Evolutionary conservation across 1,140 invertebrate genomes (phyloP), one percentile per base, ranked within the genome.

Genomic region (Pseudomyrmex cubaensis): DNA sequence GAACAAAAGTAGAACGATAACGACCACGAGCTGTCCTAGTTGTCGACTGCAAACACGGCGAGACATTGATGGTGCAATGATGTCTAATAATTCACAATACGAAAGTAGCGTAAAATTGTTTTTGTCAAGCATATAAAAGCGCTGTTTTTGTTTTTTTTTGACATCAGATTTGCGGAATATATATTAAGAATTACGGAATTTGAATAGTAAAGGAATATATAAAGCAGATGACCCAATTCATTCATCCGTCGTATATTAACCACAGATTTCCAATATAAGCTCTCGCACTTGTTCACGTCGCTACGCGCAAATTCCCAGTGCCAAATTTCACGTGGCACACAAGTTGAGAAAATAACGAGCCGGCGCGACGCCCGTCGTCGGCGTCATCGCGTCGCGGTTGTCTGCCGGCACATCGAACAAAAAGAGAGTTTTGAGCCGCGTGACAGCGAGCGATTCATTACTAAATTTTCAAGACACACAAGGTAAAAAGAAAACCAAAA

Each of bases 371-470:
- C 12, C 48, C 9, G 35, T 35, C 44, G 17, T 59, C 48, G 57
- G 57, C 57, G 57, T 64, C 62, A 64, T 64, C 25, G 17, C 48
- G 20, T 66, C 35, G 46, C 74, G 46, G 64, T 72, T 20, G 54
- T 63, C 48, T 4, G 7, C 20, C 15, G 10, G 25, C 10, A 52
- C 1, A 10, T 44, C 25, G 25, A 69, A 63, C 74, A 66, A 44
- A 74, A 66, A 10, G 44, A 52, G 12, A 7, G 15, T 56, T 35
- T 17, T 35, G 12, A 46, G 1, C 12, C 61, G n/a, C 10, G 12
- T 22, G 20, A 50, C 10, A 63, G 57, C 20, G 8, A 20, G 61
- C 50, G 20, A 85, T 85, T 72, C 59, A 59, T 77, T 85, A 46
- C 9, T 22, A 52, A 17, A 76, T 70, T 72, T 70, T 9, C 12